Base-by-base conservation (phyloP, 2,113 vertebrate species). In the Recurvirostra avosetta region DNA sequence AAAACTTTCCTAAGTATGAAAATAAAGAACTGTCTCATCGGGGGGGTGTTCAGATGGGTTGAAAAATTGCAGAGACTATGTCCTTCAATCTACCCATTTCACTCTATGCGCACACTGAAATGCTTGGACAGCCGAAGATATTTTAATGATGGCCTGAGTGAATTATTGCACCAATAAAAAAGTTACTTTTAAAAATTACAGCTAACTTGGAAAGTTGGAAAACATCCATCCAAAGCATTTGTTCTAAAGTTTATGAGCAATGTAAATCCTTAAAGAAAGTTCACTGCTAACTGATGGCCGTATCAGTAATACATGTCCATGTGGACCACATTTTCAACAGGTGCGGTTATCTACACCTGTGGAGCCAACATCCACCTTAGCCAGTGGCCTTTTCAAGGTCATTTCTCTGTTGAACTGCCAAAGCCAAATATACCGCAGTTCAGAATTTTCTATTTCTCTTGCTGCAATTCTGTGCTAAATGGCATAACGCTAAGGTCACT, bases 381-480 rank as follows among this genome's bases (percentile, higher is more conserved):
- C 40, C 49, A 30, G 40, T 14, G n/a, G 20, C 29, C 41, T 81
- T 88, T 85, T 47, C 0, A 0, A 86, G 68, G 43, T 65, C 5
- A 45, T 61, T 76, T 90, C 26, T 90, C 52, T 84, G 8, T 21
- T 74, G 12, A 89, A 61, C 8, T 75, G 61, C 11, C 49, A 58
- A 86, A 89, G 49, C 27, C 45, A 91, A 94, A 75, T 40, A 50
- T 5, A 72, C 40, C 1, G 2, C 27, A 63, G 22, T 68, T 47
- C 36, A 49, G 47, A 73, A 32, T 65, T 81, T 81, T 91, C 40
- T 84, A 13, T 65, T 80, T 88, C 43, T 81, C 34, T 71, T 85
- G 80, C 92, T 85, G 91, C 80, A 95, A 87, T 82, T 79, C 53
- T 58, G 38, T 70, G 53, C 66, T 85, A 92, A 92, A 65, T 40